These are phyloP conservation scores for Macrotrachela quadricornifera DNA, from an alignment of 1,140 invertebrate species.

Conservation along the genomic window DNA sequence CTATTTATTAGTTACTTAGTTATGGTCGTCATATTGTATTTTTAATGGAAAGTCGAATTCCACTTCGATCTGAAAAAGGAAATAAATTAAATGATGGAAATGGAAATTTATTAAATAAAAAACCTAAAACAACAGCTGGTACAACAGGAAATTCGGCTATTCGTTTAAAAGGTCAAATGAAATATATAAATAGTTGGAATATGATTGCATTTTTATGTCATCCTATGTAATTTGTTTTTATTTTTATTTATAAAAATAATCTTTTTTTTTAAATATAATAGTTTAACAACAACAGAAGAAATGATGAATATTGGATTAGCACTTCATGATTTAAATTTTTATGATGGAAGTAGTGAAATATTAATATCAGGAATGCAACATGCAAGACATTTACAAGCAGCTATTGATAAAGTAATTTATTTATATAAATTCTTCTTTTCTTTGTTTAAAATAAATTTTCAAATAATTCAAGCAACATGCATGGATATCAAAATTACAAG, in stretches of 20 bases:
- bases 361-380: constrained; percentile 66
- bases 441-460: constrained; percentile 1
- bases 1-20: too few relatives aligned
- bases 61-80: too few relatives aligned
- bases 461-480: constrained; percentile 9
- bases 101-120: too few relatives aligned
- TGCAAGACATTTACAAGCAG: constrained; percentile 39
- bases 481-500: constrained; percentile 32
- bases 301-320: constrained; percentile 51
- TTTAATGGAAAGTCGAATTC: too few relatives aligned
- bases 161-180: constrained; percentile 62
- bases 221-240: constrained; percentile 44
- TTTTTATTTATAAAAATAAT: background rate
- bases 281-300: constrained; percentile 50
- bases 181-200: constrained; percentile 51
- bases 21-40: too few relatives aligned
- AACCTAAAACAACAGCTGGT: too few relatives aligned
- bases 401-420: constrained; percentile 21
- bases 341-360: constrained; percentile 58
- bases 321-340: constrained; percentile 61
- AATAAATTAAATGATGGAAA: too few relatives aligned
- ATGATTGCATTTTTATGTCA: constrained; percentile 59
- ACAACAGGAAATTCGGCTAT: too few relatives aligned
- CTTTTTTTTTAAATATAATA: background rate
- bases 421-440: background rate